Evolutionary conservation across 1,140 invertebrate genomes (phyloP).

Genomic region (Drosophila erecta): DNA sequence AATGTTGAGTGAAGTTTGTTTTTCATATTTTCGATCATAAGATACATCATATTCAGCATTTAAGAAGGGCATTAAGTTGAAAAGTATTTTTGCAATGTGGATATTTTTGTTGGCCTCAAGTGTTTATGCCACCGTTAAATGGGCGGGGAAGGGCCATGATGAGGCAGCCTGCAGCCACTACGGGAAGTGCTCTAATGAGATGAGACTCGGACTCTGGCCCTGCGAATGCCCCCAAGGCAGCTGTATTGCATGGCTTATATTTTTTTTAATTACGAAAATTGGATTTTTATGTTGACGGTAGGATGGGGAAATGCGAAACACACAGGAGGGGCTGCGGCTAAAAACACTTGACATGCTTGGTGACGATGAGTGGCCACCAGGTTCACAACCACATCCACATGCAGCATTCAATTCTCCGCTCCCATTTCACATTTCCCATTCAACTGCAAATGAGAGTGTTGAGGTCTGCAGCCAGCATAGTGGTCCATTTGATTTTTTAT

Average conservation of each 20-base stretch:
- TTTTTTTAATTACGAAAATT: slow-evolving; percentile 83
- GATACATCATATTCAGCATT: too few relatives aligned
- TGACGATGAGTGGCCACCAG: slow-evolving; percentile 54
- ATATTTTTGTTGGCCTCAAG: slow-evolving; percentile 42
- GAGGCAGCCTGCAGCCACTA: slow-evolving; percentile 9
- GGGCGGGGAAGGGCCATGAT: not conserved
- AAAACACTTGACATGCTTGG: slow-evolving; percentile 79
- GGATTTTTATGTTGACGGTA: slow-evolving; percentile 72
- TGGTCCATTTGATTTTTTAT: slow-evolving; percentile 69
- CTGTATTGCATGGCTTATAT: slow-evolving; percentile 58
- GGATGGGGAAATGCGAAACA: not conserved
- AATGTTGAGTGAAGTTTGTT: too few relatives aligned
- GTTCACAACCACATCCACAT: slow-evolving; percentile 10
- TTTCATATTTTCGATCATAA: too few relatives aligned
- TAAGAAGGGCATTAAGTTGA: too few relatives aligned
- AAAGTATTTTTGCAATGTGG: too few relatives aligned
- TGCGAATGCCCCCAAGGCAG: slow-evolving; percentile 22
- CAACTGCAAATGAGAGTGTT: slow-evolving; percentile 33
- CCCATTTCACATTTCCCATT: slow-evolving; percentile 6
- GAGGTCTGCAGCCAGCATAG: slow-evolving; percentile 30
- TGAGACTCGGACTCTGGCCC: slow-evolving; percentile 51
- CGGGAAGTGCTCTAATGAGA: slow-evolving; percentile 72
- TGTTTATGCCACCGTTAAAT: slow-evolving; percentile 66
- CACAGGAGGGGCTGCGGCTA: slow-evolving; percentile 4
- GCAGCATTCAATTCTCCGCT: slow-evolving; percentile 13